Evolutionary conservation across 2,888 invertebrate species (phyloP).

Genomic region (Drosophila ustulata): DNA sequence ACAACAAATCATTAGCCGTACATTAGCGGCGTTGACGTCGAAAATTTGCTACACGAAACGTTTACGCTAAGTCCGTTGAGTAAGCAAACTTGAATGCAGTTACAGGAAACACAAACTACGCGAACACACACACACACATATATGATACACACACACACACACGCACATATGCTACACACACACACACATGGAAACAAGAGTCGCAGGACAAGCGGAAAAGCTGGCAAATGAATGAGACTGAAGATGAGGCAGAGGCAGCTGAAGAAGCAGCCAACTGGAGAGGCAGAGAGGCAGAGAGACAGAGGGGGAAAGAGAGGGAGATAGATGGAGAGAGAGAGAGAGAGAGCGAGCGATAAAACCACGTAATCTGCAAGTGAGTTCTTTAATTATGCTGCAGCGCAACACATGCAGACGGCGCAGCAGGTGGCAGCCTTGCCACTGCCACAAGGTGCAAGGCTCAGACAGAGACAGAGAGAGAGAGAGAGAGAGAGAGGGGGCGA

Average conservation of each 20-base stretch:
- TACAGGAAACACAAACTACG: slow-evolving; percentile 8
- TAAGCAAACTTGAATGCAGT: slow-evolving; percentile 46
- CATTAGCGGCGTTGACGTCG: slow-evolving; percentile 69
- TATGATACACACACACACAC: neutral
- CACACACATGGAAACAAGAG: neutral
- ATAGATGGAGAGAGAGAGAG: neutral
- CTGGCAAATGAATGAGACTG: slow-evolving; percentile 1
- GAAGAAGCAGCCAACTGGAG: slow-evolving; percentile 14
- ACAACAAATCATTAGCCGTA: slow-evolving; percentile 65
- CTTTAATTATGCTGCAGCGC: slow-evolving; percentile 78
- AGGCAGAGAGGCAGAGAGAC: too few species aligned
- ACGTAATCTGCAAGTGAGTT: slow-evolving; percentile 80
- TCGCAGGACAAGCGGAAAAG: neutral
- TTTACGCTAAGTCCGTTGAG: slow-evolving; percentile 61
- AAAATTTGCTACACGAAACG: slow-evolving; percentile 59
- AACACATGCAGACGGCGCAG: slow-evolving; percentile 64
- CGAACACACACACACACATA: neutral
- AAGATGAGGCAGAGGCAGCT: neutral
- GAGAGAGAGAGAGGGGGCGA: neutral
- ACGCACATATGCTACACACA: too few species aligned
- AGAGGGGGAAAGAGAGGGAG: neutral
- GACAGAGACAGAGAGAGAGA: neutral
- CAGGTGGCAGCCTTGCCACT: slow-evolving; percentile 36
- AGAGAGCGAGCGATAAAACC: slow-evolving; percentile 56
- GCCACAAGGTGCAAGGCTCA: neutral